Evolutionary conservation across 92 coral and sea anemone genomes (phyloP).

Genomic region (Chrysogorgia sp.): DNA sequence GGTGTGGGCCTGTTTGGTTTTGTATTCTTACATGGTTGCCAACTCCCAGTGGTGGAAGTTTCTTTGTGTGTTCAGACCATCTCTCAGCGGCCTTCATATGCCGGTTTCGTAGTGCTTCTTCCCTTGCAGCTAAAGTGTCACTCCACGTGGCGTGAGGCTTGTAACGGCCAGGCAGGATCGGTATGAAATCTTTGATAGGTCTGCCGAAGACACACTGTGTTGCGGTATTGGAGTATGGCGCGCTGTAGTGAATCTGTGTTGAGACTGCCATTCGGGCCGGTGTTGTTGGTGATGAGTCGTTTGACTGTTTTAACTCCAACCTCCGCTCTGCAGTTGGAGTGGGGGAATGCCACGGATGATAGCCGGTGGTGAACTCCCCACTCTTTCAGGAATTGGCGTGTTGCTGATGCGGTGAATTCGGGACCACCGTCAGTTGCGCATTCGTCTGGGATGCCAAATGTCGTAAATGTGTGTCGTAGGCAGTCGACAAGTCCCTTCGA

Average conservation of each 20-base stretch:
- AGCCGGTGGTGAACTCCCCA: slow-evolving; percentile 53
- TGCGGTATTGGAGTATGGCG: slow-evolving; percentile 31
- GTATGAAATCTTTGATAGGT: slow-evolving; percentile 35
- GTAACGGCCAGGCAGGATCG: slow-evolving; percentile 34
- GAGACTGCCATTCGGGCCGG: slow-evolving; percentile 45
- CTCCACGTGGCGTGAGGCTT: slow-evolving; percentile 40
- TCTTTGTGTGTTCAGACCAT: no score
- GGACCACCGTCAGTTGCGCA: no score
- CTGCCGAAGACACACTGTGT: slow-evolving; percentile 40
- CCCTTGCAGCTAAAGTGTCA: no score
- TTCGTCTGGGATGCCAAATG: slow-evolving; percentile 48
- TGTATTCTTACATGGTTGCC: no score
- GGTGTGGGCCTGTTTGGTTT: no score
- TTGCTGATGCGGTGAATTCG: slow-evolving; percentile 3
- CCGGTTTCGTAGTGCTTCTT: slow-evolving; percentile 53
- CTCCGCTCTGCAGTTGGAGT: slow-evolving; percentile 53
- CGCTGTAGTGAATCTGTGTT: slow-evolving; percentile 29
- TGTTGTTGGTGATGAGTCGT: slow-evolving; percentile 43
- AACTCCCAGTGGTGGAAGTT: no score
- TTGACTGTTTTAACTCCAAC: slow-evolving; percentile 51
- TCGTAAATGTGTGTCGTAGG: slow-evolving; percentile 43
- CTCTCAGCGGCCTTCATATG: slow-evolving; percentile 40
- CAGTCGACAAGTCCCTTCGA: slow-evolving; percentile 42
- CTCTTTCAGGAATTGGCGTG: slow-evolving; percentile 50
- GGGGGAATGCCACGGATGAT: slow-evolving; percentile 51